Base-by-base conservation (phyloP, 2,113 vertebrate genomes). In the Hippocampus guttulatus region DNA sequence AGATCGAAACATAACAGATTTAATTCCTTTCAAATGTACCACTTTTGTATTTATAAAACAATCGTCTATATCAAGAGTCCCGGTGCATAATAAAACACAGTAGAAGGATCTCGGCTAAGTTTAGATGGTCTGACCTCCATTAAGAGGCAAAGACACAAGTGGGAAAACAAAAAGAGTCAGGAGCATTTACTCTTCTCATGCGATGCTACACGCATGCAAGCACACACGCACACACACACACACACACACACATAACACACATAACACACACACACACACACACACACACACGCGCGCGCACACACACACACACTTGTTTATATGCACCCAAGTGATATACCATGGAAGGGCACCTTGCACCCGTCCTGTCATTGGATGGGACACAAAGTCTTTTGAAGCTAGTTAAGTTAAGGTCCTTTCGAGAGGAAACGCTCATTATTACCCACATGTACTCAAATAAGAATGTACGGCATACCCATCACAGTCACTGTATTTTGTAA, bases 31-130 rank as follows among this genome's bases (percentile, higher is more conserved):
- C 74, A 73, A 80, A 81, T 73, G 71, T 80, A 67, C 20, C 23
- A 3, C 54, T 40, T 41, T 78, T 84, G 71, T 93, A 90, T 92
- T 91, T 91, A 86, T 91, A 91, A 84, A 89, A 66, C 77, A 70
- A 74, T 84, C 61, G 81, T 87, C 80, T 76, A 78, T 87, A 79
- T 85, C 77, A 79, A 25, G 84, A 71, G 69, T 84, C 79, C 78
- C 68, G 77, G 69, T 88, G 82, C 85, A 91, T 90, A 89, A 91
- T 86, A 84, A 88, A 92, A 85, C 71, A 74, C 84, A 87, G 80
- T 82, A 87, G 89, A 84, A 86, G 80, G 89, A 91, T 89, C 81
- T 68, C 51, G 84, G 83, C 85, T 88, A 89, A 88, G 82, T 90
- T 87, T 81, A 79, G 75, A 71, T 75, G 71, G 62, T 60, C 78